These are phyloP conservation scores for Cynodonichthys magdalenae DNA, from an alignment of 2,797 vertebrate genomes.

Conservation along the genomic window DNA sequence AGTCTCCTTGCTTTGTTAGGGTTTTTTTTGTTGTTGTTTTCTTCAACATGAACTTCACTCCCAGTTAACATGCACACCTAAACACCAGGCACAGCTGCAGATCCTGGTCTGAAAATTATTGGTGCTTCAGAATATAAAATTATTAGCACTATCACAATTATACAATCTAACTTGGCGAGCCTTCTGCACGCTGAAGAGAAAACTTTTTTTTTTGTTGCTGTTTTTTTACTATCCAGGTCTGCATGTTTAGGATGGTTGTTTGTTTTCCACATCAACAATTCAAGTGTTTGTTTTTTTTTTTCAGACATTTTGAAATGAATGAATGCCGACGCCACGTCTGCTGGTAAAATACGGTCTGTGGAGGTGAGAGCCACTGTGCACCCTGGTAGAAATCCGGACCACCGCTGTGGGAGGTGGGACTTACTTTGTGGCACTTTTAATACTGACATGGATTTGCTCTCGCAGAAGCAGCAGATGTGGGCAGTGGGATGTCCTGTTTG, in stretches of 20 bases:
- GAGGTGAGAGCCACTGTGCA: constrained; percentile 28
- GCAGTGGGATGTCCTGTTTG: constrained; percentile 20
- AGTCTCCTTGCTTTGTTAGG: constrained; percentile 11
- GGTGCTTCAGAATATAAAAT: constrained; percentile 26
- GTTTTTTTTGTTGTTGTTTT: constrained; percentile 2
- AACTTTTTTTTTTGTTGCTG: constrained; percentile 16
- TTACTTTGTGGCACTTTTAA: constrained; percentile 58
- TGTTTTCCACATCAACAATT: constrained; percentile 50
- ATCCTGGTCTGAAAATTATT: constrained; percentile 18
- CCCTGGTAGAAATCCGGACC: constrained; percentile 29
- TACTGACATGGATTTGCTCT: constrained; percentile 68
- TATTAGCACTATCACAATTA: constrained; percentile 57
- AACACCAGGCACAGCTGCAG: constrained; percentile 33
- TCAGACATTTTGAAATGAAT: constrained; percentile 24
- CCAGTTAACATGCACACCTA: constrained; percentile 44
- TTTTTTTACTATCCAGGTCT: constrained; percentile 20
- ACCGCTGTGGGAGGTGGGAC: constrained; percentile 19
- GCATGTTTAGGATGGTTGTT: constrained; percentile 23
- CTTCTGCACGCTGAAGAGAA: constrained; percentile 32
- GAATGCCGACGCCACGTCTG: constrained; percentile 18
- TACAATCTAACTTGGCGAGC: constrained; percentile 30
- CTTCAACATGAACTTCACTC: constrained; percentile 15
- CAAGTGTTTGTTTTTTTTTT: constrained; percentile 39
- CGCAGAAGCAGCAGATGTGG: constrained; percentile 40
- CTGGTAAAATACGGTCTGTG: constrained; percentile 12